phyloP scores from a whole-genome alignment of 2,797 vertebrate genomes.

The Sylvia borin region DNA sequence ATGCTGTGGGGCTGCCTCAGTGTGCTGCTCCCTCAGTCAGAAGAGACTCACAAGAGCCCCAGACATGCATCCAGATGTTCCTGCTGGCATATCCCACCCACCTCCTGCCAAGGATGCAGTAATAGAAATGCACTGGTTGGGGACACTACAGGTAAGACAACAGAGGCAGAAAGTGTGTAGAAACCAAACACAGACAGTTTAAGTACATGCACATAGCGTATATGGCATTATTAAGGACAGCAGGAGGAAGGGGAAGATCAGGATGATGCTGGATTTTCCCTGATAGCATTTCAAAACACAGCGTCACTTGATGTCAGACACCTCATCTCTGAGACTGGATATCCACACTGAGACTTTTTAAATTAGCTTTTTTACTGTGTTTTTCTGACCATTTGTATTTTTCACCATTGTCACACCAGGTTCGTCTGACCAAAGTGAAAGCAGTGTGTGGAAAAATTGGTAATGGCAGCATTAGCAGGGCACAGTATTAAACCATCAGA shows the following conservation, averaged over 20 bases:
- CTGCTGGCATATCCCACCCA: neutral
- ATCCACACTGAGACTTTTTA: neutral
- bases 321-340: neutral
- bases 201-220: neutral
- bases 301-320: neutral
- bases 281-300: neutral
- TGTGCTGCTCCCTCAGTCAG: neutral
- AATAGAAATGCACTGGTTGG: neutral
- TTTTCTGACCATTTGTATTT: neutral
- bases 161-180: fast-evolving
- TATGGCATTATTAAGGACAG: neutral
- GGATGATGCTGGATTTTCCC: neutral
- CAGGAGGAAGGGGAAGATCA: neutral
- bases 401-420: neutral
- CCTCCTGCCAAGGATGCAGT: neutral
- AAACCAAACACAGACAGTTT: neutral
- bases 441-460: neutral
- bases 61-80: neutral
- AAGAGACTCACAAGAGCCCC: neutral
- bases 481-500: neutral
- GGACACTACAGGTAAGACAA: neutral
- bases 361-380: neutral
- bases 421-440: neutral
- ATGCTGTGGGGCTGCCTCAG: neutral
- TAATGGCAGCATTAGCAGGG: neutral